Evolutionary conservation across 2,797 vertebrate genomes (phyloP).

Genomic region (Leptatherina wallacei): DNA sequence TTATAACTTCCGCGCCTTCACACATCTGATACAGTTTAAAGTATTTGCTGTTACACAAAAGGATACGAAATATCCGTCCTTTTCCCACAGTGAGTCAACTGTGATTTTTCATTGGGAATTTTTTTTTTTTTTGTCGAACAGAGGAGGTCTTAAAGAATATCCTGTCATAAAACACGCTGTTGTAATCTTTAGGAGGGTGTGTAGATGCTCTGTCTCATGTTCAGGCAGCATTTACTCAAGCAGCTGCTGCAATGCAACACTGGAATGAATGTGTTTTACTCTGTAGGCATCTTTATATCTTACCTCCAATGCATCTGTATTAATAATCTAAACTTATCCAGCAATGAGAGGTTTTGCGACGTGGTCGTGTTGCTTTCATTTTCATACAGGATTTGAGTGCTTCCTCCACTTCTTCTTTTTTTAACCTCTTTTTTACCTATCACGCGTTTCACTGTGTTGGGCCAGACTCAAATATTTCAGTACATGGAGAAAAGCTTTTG

Average conservation of each 20-base stretch:
- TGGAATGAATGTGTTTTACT: neutral
- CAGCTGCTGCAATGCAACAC: neutral
- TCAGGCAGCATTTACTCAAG: too few relatives aligned
- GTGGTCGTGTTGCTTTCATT: neutral
- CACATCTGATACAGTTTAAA: conserved; percentile 53
- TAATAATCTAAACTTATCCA: neutral
- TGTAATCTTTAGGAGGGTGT: neutral
- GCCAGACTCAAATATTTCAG: neutral
- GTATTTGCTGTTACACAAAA: conserved; percentile 16
- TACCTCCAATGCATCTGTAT: neutral
- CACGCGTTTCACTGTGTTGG: neutral
- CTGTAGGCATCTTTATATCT: neutral
- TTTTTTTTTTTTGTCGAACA: conserved; percentile 31
- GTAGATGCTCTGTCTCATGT: neutral
- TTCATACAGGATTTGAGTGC: neutral
- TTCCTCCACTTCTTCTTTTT: neutral
- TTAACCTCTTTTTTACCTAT: neutral
- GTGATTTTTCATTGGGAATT: conserved; percentile 11
- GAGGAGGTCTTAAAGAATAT: conserved; percentile 36
- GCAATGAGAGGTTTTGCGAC: neutral
- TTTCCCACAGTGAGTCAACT: conserved; percentile 1
- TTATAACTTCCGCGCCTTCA: conserved; percentile 44
- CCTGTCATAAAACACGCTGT: conserved; percentile 32
- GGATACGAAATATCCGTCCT: conserved; percentile 28
- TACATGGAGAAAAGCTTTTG: too few relatives aligned